phyloP scores from a whole-genome alignment of 2,113 vertebrate genomes.

The Ramphastos sulfuratus region DNA sequence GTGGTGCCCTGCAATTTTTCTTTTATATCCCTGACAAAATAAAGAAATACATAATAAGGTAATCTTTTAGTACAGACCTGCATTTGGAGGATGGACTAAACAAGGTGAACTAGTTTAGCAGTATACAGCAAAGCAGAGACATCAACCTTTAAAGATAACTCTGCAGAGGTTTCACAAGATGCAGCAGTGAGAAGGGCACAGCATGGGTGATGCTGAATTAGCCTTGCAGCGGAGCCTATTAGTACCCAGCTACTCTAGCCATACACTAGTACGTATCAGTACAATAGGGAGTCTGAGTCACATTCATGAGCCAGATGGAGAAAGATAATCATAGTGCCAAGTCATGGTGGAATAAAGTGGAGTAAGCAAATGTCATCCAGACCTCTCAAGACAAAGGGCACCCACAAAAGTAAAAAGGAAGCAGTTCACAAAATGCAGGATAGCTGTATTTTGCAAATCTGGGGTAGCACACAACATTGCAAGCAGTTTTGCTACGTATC shows the following conservation, averaged over 20 bases:
- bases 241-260: background rate
- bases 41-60: background rate
- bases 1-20: background rate
- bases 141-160: background rate
- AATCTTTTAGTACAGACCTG: background rate
- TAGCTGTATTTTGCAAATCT: background rate
- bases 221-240: background rate
- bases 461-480: background rate
- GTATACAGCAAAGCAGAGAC: background rate
- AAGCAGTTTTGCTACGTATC: accelerated
- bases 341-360: background rate
- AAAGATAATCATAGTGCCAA: background rate
- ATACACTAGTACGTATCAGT: accelerated
- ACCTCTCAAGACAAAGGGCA: background rate
- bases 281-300: background rate
- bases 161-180: background rate
- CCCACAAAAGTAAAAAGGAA: background rate
- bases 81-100: background rate
- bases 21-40: background rate
- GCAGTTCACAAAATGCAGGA: background rate
- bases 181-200: background rate
- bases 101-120: background rate
- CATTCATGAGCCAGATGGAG: background rate
- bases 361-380: background rate
- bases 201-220: background rate